A percentile compares a stretch with the other conserved stretches of the same genome.
These are phyloP conservation scores for Cephus pygmeus DNA, from an alignment of 2,888 invertebrate genomes.

Conservation along the genomic window DNA sequence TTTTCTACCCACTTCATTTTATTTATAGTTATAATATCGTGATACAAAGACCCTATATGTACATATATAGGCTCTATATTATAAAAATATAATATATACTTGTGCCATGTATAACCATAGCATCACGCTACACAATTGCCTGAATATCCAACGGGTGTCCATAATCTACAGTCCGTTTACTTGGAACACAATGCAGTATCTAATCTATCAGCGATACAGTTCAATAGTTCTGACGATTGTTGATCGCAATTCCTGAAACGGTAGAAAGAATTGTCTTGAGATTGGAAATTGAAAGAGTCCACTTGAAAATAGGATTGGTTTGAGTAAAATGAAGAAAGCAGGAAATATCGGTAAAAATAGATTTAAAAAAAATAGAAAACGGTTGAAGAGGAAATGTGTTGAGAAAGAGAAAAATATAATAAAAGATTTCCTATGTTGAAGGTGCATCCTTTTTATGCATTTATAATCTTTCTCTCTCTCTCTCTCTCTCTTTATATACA, in stretches of 20 bases:
- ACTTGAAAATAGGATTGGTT: background rate
- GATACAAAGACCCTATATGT: no score
- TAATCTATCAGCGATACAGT: background rate
- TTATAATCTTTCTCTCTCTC: no score
- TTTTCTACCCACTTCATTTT: no score
- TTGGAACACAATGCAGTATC: background rate
- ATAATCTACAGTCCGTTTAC: background rate
- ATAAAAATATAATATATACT: no score
- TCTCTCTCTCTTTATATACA: background rate
- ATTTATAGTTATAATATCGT: no score
- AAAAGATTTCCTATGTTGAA: no score
- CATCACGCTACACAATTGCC: background rate
- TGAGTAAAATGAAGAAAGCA: background rate
- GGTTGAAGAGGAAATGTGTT: background rate
- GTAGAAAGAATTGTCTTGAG: background rate
- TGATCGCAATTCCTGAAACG: background rate
- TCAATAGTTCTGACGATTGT: background rate
- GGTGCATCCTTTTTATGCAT: no score
- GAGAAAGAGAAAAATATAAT: no score
- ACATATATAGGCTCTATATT: no score
- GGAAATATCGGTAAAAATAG: background rate
- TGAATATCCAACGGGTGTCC: background rate
- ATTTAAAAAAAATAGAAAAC: background rate
- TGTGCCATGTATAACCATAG: background rate
- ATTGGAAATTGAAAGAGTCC: background rate